Evolutionary conservation across 35 echinoderm and acorn worm species (phyloP).

Genomic region (Hemicentrotus pulcherrimus): DNA sequence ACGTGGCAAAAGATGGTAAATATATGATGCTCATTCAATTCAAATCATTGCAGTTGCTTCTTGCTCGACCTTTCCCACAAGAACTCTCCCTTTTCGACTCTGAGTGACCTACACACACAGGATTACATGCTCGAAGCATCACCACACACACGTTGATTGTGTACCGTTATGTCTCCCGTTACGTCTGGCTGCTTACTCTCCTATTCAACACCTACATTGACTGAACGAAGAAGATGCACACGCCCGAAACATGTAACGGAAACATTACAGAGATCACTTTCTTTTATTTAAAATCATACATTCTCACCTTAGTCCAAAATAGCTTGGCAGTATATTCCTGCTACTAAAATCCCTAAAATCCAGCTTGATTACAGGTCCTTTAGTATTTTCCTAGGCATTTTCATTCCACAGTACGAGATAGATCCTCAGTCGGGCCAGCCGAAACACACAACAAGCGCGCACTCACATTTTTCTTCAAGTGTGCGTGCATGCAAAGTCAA

Average conservation of each 20-base stretch:
- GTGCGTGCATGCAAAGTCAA: constrained; percentile 21
- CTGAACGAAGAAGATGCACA: constrained; percentile 26
- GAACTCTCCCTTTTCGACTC: too few species aligned
- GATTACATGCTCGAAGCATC: too few species aligned
- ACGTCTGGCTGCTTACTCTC: constrained; percentile 29
- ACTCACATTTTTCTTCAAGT: not conserved
- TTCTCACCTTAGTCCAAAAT: constrained; percentile 42
- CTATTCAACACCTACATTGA: constrained; percentile 26
- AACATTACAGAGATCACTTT: not conserved
- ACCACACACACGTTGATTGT: not conserved
- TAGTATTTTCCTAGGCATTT: constrained; percentile 30
- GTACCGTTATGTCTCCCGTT: constrained; percentile 37
- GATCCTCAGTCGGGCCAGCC: constrained; percentile 56
- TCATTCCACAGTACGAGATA: constrained; percentile 40
- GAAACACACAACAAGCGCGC: constrained; percentile 45
- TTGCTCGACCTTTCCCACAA: too few species aligned
- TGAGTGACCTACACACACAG: too few species aligned
- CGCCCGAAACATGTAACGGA: constrained; percentile 34
- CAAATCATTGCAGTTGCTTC: too few species aligned
- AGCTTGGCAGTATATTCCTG: constrained; percentile 29
- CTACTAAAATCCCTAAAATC: constrained; percentile 24
- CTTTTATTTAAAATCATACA: not conserved
- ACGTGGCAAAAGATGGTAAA: too few species aligned
- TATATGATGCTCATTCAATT: too few species aligned
- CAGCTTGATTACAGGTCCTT: not conserved